Percentiles rank a stretch among this genome's conserved stretches.
Evolutionary conservation across 1,140 invertebrate species (phyloP).

Genomic region (Apis florea): DNA sequence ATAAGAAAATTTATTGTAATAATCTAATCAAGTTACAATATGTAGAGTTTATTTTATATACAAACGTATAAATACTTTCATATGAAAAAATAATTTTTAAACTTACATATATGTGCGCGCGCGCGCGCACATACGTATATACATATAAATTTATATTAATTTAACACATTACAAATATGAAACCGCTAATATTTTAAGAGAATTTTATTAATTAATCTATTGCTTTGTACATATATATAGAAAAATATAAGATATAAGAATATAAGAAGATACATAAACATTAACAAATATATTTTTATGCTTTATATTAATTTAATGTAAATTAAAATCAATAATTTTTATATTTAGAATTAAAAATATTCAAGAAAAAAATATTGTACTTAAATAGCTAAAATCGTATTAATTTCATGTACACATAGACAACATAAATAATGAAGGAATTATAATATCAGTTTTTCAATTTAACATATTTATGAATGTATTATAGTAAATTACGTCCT

Average conservation of each 20-base stretch:
- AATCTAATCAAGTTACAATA: constrained; percentile 12
- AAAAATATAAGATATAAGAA: too few relatives aligned
- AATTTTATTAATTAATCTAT: not conserved
- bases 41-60: constrained; percentile 26
- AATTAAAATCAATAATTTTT: constrained; percentile 18
- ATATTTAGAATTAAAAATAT: constrained; percentile 11
- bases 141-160: constrained; percentile 2
- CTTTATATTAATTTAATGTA: constrained; percentile 26
- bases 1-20: not conserved
- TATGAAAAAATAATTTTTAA: not conserved
- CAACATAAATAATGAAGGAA: not conserved
- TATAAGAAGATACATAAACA: not conserved
- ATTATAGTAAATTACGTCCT: constrained; percentile 41
- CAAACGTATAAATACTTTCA: constrained; percentile 4
- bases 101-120: not conserved
- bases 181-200: constrained; percentile 19
- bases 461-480: constrained; percentile 54
- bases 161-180: constrained; percentile 6
- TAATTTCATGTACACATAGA: constrained; percentile 24
- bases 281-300: not conserved
- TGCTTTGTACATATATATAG: constrained; percentile 10
- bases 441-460: constrained; percentile 16
- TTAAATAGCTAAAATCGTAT: constrained; percentile 31
- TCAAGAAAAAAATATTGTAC: constrained; percentile 14
- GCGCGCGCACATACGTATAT: not conserved